These are phyloP conservation scores for Xylocopa sonorina DNA, from an alignment of 1,140 invertebrate species.

Conservation along the genomic window DNA sequence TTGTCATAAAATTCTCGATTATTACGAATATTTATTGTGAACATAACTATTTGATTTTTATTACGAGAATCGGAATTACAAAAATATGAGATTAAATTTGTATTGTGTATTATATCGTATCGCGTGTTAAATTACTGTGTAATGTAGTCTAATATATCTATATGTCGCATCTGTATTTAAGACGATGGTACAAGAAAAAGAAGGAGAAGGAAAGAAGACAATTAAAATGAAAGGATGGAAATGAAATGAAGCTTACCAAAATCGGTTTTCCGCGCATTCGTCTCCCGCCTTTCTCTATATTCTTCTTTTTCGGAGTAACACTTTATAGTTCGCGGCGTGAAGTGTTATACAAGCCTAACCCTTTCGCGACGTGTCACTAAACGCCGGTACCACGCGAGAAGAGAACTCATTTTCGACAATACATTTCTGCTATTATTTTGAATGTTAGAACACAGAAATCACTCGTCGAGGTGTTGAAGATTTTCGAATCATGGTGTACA, in stretches of 20 bases:
- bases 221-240: neutral
- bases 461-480: neutral
- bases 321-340: neutral
- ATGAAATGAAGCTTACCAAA: constrained; percentile 30
- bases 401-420: constrained; percentile 36
- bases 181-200: too few species aligned
- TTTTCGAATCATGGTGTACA: constrained; percentile 30
- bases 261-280: constrained; percentile 38
- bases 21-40: too few species aligned
- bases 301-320: constrained; percentile 14
- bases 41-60: too few species aligned
- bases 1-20: too few species aligned
- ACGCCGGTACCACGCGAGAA: constrained; percentile 24
- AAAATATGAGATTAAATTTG: too few species aligned
- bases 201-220: neutral
- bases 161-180: neutral
- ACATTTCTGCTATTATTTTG: constrained; percentile 14
- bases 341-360: constrained; percentile 30
- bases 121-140: too few species aligned
- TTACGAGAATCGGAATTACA: too few species aligned
- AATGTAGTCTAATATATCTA: too few species aligned
- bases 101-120: too few species aligned
- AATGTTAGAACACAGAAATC: constrained; percentile 25
- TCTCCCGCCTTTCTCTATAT: constrained; percentile 21
- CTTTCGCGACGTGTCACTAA: constrained; percentile 33